A percentile compares a stretch with the other conserved stretches of the same genome.
Conservation (phyloP, 2,113 vertebrate genomes). For the Zosterops japonicus region DNA sequence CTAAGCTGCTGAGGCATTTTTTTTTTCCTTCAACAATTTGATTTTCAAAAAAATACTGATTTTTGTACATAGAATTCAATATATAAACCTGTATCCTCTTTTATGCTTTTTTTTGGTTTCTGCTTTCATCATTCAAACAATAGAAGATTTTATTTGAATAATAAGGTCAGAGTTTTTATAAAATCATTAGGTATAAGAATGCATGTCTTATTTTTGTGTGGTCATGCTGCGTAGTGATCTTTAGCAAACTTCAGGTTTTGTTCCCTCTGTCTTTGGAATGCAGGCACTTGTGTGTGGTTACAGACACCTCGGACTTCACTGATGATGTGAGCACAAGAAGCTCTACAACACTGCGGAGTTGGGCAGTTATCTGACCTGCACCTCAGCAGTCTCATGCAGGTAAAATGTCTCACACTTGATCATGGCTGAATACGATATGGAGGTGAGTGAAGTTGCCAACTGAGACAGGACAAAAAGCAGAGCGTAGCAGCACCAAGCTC, state of each 20-base stretch:
- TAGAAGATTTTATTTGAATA: not conserved
- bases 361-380: not conserved
- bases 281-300: not conserved
- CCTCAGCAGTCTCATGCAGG: not conserved
- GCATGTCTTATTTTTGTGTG: not conserved
- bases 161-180: not conserved
- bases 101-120: not conserved
- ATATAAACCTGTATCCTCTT: not conserved
- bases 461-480: rapidly evolving
- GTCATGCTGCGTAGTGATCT: not conserved
- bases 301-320: not conserved
- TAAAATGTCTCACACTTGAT: not conserved
- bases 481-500: not conserved
- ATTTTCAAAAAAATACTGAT: not conserved
- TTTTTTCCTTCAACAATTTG: not conserved
- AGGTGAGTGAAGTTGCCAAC: not conserved
- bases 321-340: rapidly evolving
- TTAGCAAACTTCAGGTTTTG: not conserved
- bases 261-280: not conserved
- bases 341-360: rapidly evolving
- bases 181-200: not conserved
- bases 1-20: not conserved
- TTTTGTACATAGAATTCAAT: not conserved
- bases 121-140: not conserved
- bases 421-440: rapidly evolving